Conservation (phyloP, 1,140 invertebrate species). For the Mycetomoellerius zeteki region DNA sequence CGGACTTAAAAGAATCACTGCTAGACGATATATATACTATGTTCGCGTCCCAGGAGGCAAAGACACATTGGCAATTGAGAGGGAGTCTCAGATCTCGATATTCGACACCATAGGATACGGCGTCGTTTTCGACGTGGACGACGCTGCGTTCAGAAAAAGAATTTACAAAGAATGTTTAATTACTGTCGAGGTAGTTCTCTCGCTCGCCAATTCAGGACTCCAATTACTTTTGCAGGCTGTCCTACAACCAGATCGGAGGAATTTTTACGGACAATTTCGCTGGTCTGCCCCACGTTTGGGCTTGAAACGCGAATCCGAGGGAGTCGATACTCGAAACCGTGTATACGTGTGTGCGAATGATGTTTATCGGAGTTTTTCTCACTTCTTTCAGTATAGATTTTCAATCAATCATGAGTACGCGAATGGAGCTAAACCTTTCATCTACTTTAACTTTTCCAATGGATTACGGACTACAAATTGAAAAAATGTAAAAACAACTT, state of each 20-base stretch:
- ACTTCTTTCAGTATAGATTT: conserved; percentile 28
- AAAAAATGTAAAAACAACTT: background rate
- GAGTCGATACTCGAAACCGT: conserved; percentile 60
- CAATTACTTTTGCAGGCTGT: conserved; percentile 76
- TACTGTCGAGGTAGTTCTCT: conserved; percentile 59
- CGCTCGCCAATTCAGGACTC: conserved; percentile 64
- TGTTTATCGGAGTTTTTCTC: conserved; percentile 3
- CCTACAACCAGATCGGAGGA: conserved; percentile 80
- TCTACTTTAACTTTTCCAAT: conserved; percentile 19
- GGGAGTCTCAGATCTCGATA: conserved; percentile 67
- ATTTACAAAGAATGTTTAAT: conserved; percentile 74
- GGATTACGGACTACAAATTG: conserved; percentile 22
- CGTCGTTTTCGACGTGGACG: conserved; percentile 72
- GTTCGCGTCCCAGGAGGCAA: conserved; percentile 77
- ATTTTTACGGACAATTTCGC: conserved; percentile 75
- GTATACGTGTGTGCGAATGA: conserved; percentile 3
- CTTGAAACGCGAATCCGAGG: conserved; percentile 62
- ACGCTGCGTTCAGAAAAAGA: conserved; percentile 63
- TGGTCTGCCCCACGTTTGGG: conserved; percentile 69
- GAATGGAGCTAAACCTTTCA: conserved; percentile 31
- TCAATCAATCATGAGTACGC: conserved; percentile 48
- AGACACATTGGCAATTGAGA: conserved; percentile 67
- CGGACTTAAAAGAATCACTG: conserved; percentile 58
- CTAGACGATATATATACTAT: conserved; percentile 78
- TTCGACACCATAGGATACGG: conserved; percentile 77